Conservation (phyloP, 1,140 invertebrate species). For the Lineus longissimus region DNA sequence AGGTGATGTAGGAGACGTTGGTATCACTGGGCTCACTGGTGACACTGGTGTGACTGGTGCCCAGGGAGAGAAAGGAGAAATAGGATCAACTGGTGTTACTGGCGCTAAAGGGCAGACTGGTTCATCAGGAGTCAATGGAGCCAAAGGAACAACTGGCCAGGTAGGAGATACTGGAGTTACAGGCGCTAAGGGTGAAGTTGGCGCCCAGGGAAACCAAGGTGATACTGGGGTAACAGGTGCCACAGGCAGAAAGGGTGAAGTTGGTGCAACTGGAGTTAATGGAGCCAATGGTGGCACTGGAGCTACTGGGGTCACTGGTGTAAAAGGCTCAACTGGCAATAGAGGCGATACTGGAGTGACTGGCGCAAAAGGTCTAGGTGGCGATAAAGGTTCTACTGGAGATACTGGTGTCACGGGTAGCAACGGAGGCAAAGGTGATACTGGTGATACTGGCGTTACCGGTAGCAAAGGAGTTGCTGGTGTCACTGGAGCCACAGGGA, state of each 20-base stretch:
- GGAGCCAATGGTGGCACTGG: conserved; percentile 7
- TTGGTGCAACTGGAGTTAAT: not conserved
- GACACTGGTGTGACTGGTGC: not conserved
- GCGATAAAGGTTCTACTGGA: conserved; percentile 9
- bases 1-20: not conserved
- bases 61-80: not conserved
- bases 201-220: not conserved
- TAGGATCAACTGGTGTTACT: not conserved
- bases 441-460: not conserved
- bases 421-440: not conserved
- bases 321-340: conserved; percentile 1
- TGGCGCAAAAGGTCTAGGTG: not conserved
- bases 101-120: conserved; percentile 1
- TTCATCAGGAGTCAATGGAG: not conserved
- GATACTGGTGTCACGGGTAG: not conserved
- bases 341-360: conserved; percentile 1
- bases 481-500: not conserved
- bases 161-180: conserved; percentile 7
- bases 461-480: not conserved
- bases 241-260: not conserved
- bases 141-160: not conserved
- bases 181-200: conserved; percentile 6
- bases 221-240: not conserved
- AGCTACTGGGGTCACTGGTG: conserved; percentile 8
- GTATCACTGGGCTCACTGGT: not conserved